Base-by-base conservation (phyloP, 2,888 invertebrate genomes). In the Tipula confusa region DNA sequence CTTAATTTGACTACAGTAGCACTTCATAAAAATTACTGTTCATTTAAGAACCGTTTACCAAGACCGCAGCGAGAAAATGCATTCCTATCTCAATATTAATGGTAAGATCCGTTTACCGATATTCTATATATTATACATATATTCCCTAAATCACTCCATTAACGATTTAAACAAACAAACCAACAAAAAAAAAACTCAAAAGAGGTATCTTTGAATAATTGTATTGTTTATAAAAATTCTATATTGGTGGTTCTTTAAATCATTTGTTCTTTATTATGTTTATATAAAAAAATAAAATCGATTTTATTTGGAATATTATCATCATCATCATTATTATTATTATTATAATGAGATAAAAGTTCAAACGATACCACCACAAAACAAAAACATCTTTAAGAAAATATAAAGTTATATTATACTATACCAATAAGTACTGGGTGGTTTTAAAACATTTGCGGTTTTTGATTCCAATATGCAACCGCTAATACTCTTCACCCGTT, bases 171-270 rank as follows among this genome's bases (percentile, higher is more conserved):
- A 64, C 64, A 64, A 64, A 64, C 64, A 64, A 64, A 24, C 43
- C 5, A 15, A 43, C 15, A n/a, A 43, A 43, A 18, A 43, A 43
- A 18, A 43, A 43, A 43, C 15, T 15, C 43, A 18, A 64, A 64
- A 64, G 64, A 64, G 64, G 64, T 64, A 64, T 24, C 64, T 64
- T 64, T 64, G 64, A 64, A 64, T 64, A 64, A 64, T 64, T 64
- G 64, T 64, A 64, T 64, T 64, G 64, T 64, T 64, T 64, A 64
- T 24, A 64, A 24, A 64, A 64, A 64, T 64, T 64, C 64, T 18
- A 64, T 64, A 64, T 64, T 64, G 64, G 64, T 64, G 64, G 64
- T 64, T 64, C 64, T 64, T 64, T 64, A 64, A 64, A 64, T 64
- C 64, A 64, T 64, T 64, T 64, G 64, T 64, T 64, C 24, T 64